These are phyloP conservation scores for Eumaeus atala DNA, from an alignment of 1,140 invertebrate genomes.

Conservation along the genomic window DNA sequence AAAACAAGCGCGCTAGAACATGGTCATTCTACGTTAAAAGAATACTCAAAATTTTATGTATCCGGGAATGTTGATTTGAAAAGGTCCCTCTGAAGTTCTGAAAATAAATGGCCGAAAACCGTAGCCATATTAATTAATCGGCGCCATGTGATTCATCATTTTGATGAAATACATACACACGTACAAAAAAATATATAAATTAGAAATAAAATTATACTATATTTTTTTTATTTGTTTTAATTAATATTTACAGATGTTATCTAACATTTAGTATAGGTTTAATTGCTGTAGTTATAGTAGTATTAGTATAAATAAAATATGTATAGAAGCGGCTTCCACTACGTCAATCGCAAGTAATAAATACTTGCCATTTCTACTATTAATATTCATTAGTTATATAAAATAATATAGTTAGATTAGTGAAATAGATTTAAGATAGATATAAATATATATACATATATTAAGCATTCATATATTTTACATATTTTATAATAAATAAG, in stretches of 20 bases:
- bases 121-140: not conserved
- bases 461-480: not conserved
- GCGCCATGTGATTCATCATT: not conserved
- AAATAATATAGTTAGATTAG: not conserved
- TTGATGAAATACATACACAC: constrained; percentile 3
- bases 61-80: not conserved
- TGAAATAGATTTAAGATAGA: not conserved
- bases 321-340: not conserved
- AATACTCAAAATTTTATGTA: no score
- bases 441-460: not conserved
- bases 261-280: no score
- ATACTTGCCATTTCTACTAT: not conserved
- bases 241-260: no score
- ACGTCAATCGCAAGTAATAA: no score
- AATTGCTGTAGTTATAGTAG: not conserved
- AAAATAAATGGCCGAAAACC: constrained; percentile 1
- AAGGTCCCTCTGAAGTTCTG: not conserved
- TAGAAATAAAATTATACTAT: not conserved
- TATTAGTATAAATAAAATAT: not conserved
- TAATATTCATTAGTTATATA: not conserved
- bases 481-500: constrained; percentile 2
- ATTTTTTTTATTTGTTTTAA: no score
- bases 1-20: no score
- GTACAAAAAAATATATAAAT: no score
- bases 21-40: no score